Percentiles rank a stretch among this genome's conserved stretches.
Conservation (phyloP, 1,140 invertebrate species). For the Leptinotarsa defecta region DNA sequence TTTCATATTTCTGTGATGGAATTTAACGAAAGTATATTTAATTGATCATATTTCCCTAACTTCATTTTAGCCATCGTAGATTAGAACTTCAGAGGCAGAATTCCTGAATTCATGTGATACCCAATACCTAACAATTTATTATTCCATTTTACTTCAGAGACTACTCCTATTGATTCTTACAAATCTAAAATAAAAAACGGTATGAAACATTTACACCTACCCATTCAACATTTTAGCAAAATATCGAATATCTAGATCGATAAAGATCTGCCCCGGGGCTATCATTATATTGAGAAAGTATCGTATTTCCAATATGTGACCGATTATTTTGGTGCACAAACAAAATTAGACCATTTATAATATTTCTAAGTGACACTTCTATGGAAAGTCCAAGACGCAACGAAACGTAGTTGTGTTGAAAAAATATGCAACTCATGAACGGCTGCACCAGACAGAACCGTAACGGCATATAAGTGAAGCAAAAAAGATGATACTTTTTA, state of each 20-base stretch:
- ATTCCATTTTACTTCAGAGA: too few species aligned
- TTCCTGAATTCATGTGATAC: too few species aligned
- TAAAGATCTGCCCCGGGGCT: conserved; percentile 34
- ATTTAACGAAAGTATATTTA: too few species aligned
- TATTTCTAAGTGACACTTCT: conserved; percentile 49
- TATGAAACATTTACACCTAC: conserved; percentile 9
- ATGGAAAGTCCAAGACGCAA: conserved; percentile 45
- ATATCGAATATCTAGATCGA: conserved; percentile 37
- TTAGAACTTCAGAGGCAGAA: too few species aligned
- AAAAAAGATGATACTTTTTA: too few species aligned
- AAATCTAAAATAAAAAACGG: conserved; percentile 1
- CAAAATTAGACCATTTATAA: conserved; percentile 48
- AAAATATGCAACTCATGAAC: conserved; percentile 47
- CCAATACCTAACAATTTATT: too few species aligned
- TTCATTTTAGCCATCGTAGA: too few species aligned
- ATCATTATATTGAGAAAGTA: conserved; percentile 36
- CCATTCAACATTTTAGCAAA: neutral
- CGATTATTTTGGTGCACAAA: conserved; percentile 38
- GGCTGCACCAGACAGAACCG: conserved; percentile 37
- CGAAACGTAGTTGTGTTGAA: conserved; percentile 40
- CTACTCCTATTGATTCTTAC: too few species aligned
- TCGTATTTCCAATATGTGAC: conserved; percentile 32
- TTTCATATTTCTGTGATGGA: too few species aligned
- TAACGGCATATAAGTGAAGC: conserved; percentile 2
- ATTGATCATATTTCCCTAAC: too few species aligned